phyloP scores from a whole-genome alignment of 2,888 invertebrate genomes.

The Archips xylosteana region DNA sequence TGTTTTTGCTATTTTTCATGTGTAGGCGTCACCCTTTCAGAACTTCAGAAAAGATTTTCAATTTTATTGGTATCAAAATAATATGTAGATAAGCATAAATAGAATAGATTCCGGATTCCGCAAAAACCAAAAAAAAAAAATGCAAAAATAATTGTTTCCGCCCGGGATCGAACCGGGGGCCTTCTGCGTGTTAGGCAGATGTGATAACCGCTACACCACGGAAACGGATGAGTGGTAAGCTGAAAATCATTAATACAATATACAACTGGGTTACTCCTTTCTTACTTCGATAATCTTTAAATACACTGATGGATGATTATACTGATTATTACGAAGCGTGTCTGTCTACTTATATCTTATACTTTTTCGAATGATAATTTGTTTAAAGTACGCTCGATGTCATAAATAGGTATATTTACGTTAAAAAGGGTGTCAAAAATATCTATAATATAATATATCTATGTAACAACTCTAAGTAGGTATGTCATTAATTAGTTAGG shows the following conservation, averaged over 20 bases:
- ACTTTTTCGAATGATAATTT: too few species aligned
- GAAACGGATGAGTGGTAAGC: constrained; percentile 76
- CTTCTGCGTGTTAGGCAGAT: constrained; percentile 97
- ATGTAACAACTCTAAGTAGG: too few species aligned
- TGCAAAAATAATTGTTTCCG: constrained; percentile 87
- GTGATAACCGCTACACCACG: constrained; percentile 97
- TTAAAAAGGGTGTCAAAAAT: too few species aligned
- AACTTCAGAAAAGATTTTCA: neutral
- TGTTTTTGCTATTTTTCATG: neutral
- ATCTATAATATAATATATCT: too few species aligned
- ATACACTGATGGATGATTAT: too few species aligned
- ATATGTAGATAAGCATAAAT: neutral
- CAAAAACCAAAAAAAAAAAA: constrained; percentile 7
- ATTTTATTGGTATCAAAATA: neutral
- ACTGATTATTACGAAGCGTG: too few species aligned
- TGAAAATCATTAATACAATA: constrained; percentile 43
- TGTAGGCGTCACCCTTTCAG: neutral
- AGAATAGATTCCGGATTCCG: too few species aligned
- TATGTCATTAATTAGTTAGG: too few species aligned
- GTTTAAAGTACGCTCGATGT: too few species aligned
- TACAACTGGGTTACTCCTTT: neutral
- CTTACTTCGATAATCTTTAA: too few species aligned
- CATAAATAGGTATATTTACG: too few species aligned
- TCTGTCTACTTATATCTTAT: too few species aligned
- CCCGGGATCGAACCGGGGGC: constrained; percentile 96